Percentiles rank a stretch among this genome's conserved stretches.
Conservation (phyloP, 2,113 vertebrate species). For the Panurus biarmicus region DNA sequence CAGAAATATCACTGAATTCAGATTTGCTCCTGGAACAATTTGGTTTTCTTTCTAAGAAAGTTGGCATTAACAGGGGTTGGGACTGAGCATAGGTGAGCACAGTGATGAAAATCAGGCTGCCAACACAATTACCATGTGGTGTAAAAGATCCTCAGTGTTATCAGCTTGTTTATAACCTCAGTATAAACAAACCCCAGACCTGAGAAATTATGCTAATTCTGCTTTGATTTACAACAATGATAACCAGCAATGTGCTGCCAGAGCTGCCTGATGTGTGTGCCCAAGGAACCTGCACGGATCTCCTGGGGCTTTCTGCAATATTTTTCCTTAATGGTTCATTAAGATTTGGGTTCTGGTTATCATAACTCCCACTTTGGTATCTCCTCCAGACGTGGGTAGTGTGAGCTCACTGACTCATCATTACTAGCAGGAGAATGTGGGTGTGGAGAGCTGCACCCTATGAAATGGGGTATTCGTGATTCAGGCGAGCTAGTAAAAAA, state of each 20-base stretch:
- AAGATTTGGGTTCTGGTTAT: background rate
- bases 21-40: background rate
- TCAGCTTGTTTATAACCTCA: constrained; percentile 10
- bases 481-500: background rate
- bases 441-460: background rate
- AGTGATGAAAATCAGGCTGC: constrained; percentile 11
- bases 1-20: background rate
- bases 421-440: background rate
- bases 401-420: background rate
- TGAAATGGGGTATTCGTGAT: background rate
- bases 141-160: background rate
- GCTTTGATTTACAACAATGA: constrained; percentile 1
- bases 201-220: constrained; percentile 1
- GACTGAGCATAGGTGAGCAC: background rate
- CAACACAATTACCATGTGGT: background rate
- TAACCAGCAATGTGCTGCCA: background rate
- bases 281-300: background rate
- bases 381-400: background rate
- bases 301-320: background rate
- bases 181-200: background rate
- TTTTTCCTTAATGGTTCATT: background rate
- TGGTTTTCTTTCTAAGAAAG: background rate
- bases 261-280: background rate
- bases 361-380: background rate
- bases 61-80: background rate